Evolutionary conservation across 2,113 vertebrate species (phyloP).

Genomic region (Dermatemys mawii): DNA sequence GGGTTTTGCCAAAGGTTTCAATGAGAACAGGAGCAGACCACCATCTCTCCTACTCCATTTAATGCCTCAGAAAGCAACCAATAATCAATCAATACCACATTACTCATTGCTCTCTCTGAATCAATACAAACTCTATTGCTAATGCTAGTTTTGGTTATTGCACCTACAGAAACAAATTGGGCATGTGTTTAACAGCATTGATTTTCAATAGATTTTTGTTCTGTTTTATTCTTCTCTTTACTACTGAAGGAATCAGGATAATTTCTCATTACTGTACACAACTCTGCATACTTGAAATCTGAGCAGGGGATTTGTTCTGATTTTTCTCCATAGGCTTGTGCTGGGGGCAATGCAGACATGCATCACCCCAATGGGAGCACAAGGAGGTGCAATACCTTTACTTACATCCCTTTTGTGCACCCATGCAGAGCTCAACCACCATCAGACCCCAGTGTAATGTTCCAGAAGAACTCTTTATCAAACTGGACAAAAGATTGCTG

Average conservation of each 20-base stretch:
- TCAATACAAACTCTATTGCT: neutral
- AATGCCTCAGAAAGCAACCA: neutral
- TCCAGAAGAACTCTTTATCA: neutral
- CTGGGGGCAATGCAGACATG: neutral
- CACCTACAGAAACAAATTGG: neutral
- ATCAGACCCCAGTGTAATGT: neutral
- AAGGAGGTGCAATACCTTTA: neutral
- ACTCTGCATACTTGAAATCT: neutral
- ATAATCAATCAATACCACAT: neutral
- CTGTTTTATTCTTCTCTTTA: neutral
- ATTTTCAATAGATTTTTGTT: neutral
- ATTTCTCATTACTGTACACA: neutral
- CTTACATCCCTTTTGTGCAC: neutral
- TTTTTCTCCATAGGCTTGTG: neutral
- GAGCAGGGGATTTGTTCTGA: neutral
- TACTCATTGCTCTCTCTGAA: neutral
- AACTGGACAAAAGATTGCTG: neutral
- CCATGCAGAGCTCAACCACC: too few species aligned
- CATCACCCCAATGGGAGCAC: neutral
- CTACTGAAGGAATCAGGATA: neutral
- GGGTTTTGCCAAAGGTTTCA: neutral
- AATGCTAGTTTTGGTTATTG: neutral
- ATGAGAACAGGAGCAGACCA: neutral
- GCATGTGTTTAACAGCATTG: neutral
- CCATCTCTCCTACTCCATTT: neutral